Percentiles rank a stretch among this genome's conserved stretches.
These are phyloP conservation scores for Vesta saturnalis DNA, from an alignment of 2,888 invertebrate genomes.

Conservation along the genomic window DNA sequence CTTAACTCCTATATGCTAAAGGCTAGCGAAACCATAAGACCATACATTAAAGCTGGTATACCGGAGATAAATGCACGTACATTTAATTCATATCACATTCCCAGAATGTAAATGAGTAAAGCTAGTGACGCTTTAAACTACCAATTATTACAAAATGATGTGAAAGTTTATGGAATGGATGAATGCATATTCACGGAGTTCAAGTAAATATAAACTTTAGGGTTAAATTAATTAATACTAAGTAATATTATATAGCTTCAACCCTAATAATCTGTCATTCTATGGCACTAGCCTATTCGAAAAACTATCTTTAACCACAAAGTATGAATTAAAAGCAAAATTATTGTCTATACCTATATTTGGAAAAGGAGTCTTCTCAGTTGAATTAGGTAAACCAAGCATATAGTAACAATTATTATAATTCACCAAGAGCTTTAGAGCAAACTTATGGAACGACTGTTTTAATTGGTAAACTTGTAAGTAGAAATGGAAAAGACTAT, in stretches of 20 bases:
- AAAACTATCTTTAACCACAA: no score
- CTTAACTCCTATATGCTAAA: slow-evolving; percentile 65
- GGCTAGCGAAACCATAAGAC: slow-evolving; percentile 64
- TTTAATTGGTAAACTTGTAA: slow-evolving; percentile 68
- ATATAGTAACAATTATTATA: no score
- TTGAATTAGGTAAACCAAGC: slow-evolving; percentile 67
- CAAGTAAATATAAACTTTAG: slow-evolving; percentile 31
- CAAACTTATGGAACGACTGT: no score
- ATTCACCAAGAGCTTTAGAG: no score
- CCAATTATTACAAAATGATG: slow-evolving; percentile 65
- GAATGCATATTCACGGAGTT: slow-evolving; percentile 54
- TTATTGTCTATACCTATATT: slow-evolving; percentile 8
- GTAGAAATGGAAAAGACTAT: slow-evolving; percentile 65
- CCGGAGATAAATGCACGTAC: slow-evolving; percentile 69
- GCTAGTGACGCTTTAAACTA: slow-evolving; percentile 66
- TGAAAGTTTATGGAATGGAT: slow-evolving; percentile 51
- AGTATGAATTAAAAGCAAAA: slow-evolving; percentile 19
- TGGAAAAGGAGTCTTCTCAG: neutral
- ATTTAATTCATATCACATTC: slow-evolving; percentile 68
- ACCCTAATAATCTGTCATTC: neutral
- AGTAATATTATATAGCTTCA: slow-evolving; percentile 7
- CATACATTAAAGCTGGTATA: slow-evolving; percentile 66
- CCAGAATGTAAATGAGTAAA: slow-evolving; percentile 69
- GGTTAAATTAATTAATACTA: neutral
- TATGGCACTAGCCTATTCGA: no score